Conservation (phyloP, 2,888 invertebrate genomes). For the Macrophya annulata region DNA sequence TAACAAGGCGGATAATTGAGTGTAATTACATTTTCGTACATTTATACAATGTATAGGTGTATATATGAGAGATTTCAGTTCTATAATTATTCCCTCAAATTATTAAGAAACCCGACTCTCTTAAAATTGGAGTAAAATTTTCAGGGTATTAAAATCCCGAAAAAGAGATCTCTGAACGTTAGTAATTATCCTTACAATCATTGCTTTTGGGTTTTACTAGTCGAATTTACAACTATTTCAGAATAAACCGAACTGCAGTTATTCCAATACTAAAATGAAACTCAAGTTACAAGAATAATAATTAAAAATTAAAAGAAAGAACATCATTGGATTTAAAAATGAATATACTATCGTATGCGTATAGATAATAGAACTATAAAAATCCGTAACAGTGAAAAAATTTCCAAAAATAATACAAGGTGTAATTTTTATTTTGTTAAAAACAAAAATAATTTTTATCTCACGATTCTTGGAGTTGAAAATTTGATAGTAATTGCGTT, state of each 20-base stretch:
- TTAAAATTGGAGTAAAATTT: not conserved
- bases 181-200: not conserved
- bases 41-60: no score
- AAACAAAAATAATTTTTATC: not conserved
- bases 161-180: not conserved
- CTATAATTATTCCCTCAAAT: not conserved
- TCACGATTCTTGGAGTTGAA: no score
- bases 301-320: no score
- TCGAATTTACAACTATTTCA: not conserved
- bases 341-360: no score
- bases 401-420: not conserved
- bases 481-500: no score
- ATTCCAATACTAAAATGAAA: no score
- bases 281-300: no score
- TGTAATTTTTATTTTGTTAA: not conserved
- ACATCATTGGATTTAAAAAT: no score
- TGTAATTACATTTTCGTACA: not conserved
- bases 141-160: not conserved
- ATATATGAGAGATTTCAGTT: not conserved
- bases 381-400: not conserved
- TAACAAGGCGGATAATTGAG: slow-evolving; percentile 14
- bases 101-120: not conserved
- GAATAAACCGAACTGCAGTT: no score
- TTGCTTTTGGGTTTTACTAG: not conserved
- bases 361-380: not conserved